phyloP scores from a whole-genome alignment of 2,113 vertebrate genomes.

The Notiomystis cincta region DNA sequence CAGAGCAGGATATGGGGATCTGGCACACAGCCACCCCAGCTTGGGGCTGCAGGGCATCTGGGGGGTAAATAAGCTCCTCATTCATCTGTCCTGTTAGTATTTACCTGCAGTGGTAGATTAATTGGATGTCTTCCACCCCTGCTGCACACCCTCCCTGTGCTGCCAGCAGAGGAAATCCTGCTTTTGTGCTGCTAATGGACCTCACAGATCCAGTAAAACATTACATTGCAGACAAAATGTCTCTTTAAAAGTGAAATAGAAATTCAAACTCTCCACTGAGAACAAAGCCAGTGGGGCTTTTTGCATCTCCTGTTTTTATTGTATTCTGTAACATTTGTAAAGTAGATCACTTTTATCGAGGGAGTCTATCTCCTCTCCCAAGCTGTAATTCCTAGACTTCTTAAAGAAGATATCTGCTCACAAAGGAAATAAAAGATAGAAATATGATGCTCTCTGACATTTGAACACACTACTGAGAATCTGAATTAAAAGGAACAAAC shows the following conservation, averaged over 20 bases:
- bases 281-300: conserved; percentile 22
- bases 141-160: background rate
- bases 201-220: background rate
- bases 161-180: background rate
- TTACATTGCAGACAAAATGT: background rate
- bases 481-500: conserved; percentile 38
- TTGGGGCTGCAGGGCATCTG: background rate
- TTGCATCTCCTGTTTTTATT: conserved; percentile 18
- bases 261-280: conserved; percentile 31
- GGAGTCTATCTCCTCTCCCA: background rate
- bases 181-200: background rate
- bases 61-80: background rate
- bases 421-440: conserved; percentile 48
- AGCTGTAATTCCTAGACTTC: background rate
- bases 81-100: background rate
- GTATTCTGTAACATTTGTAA: conserved; percentile 14
- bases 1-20: background rate
- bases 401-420: conserved; percentile 33
- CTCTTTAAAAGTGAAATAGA: conserved; percentile 1
- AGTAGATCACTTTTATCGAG: background rate
- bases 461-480: conserved; percentile 1
- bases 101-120: background rate
- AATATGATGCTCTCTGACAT: conserved; percentile 29
- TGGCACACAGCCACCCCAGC: background rate
- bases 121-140: background rate